Conservation (phyloP, 2,797 vertebrate species). For the Myotis pilosus region DNA sequence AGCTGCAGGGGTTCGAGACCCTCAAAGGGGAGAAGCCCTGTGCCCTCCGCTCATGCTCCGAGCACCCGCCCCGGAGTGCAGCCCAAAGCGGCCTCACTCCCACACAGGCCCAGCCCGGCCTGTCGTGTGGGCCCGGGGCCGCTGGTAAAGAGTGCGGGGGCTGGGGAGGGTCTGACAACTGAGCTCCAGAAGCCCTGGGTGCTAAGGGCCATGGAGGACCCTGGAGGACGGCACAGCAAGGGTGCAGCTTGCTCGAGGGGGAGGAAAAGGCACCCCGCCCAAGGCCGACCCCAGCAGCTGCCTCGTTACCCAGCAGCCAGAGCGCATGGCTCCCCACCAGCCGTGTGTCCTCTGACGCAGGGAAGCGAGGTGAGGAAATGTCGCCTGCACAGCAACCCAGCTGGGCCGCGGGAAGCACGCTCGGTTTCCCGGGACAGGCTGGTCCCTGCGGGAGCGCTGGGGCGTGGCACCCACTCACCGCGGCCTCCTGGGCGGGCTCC, state of each 20-base stretch:
- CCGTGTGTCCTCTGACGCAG: too few species aligned
- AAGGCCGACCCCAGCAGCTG: not conserved
- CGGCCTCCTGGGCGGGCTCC: constrained; percentile 80
- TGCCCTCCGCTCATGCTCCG: accelerated
- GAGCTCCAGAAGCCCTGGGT: too few species aligned
- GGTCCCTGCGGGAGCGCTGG: too few species aligned
- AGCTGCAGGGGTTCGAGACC: accelerated
- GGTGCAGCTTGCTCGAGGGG: not conserved
- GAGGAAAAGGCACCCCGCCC: too few species aligned
- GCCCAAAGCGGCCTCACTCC: too few species aligned
- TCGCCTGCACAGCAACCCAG: too few species aligned
- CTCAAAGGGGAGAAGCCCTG: accelerated
- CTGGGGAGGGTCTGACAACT: too few species aligned
- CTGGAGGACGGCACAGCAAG: too few species aligned
- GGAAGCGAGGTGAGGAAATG: not conserved
- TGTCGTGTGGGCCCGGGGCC: accelerated
- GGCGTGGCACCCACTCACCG: constrained; percentile 82
- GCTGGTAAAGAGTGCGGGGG: not conserved
- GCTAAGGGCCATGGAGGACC: too few species aligned
- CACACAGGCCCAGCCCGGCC: not conserved
- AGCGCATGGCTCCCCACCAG: too few species aligned
- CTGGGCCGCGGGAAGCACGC: not conserved
- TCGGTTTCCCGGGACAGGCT: too few species aligned
- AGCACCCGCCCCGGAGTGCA: accelerated
- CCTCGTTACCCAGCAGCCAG: not conserved